These are phyloP conservation scores for Drosophila sproati DNA, from an alignment of 1,140 invertebrate genomes.

Conservation along the genomic window DNA sequence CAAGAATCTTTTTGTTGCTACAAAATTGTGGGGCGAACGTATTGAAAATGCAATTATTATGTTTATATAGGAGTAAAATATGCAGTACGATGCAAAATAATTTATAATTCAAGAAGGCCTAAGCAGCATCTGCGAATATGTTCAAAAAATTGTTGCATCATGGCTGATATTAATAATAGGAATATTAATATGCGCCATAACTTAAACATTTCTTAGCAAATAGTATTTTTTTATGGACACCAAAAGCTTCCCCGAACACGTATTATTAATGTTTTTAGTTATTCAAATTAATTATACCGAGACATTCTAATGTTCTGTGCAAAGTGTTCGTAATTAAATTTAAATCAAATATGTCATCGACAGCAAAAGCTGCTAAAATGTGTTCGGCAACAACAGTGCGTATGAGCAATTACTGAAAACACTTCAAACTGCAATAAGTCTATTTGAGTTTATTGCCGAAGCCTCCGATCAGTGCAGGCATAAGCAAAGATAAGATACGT, in stretches of 20 bases:
- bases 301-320: background rate
- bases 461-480: background rate
- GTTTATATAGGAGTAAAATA: constrained; percentile 9
- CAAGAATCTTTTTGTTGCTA: constrained; percentile 15
- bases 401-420: background rate
- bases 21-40: constrained; percentile 22
- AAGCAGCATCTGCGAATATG: too few species aligned
- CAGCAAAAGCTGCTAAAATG: background rate
- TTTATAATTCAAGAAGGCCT: background rate
- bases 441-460: background rate
- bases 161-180: too few species aligned
- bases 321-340: background rate
- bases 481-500: constrained; percentile 28
- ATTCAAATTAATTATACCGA: too few species aligned
- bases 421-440: background rate
- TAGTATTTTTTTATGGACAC: too few species aligned
- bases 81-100: background rate
- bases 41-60: constrained; percentile 13
- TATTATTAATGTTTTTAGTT: too few species aligned
- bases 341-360: background rate
- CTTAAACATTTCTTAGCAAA: too few species aligned
- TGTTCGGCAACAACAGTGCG: background rate
- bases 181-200: background rate
- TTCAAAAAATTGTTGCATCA: too few species aligned
- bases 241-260: too few species aligned